phyloP scores from a whole-genome alignment of 2,797 vertebrate genomes.

The Chlorospingus flavigularis region DNA sequence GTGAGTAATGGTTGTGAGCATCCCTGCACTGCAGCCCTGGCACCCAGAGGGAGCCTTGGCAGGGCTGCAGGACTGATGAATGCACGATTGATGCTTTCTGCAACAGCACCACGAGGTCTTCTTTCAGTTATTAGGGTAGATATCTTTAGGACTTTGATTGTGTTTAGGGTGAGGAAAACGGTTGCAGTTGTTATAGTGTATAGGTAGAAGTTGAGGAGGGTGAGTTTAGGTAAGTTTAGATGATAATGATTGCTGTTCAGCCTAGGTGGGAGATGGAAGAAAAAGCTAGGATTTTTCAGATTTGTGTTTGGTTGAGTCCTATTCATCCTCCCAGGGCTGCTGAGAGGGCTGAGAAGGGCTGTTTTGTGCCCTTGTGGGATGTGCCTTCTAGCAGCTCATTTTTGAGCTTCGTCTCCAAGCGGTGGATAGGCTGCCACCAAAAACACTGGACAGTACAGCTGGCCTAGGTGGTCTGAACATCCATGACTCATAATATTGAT shows the following conservation, averaged over 20 bases:
- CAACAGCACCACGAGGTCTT: background rate
- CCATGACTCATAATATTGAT: background rate
- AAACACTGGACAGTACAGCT: background rate
- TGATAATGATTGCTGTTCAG: too few relatives aligned
- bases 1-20: background rate
- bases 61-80: background rate
- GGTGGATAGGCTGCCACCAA: background rate
- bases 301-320: too few relatives aligned
- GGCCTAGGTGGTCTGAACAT: background rate
- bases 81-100: background rate
- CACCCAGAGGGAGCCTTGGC: slow-evolving; percentile 17
- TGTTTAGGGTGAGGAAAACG: too few relatives aligned
- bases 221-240: too few relatives aligned
- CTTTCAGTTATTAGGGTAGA: background rate
- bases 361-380: background rate
- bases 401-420: background rate
- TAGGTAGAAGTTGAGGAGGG: too few relatives aligned
- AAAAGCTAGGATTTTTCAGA: too few relatives aligned
- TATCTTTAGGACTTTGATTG: too few relatives aligned
- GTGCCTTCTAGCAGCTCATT: background rate
- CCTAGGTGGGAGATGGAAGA: too few relatives aligned
- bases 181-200: too few relatives aligned
- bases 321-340: too few relatives aligned
- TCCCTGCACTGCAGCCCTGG: background rate
- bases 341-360: background rate